Evolutionary conservation across 2,888 invertebrate genomes (phyloP), one percentile per base, ranked within the genome.

Genomic region (Bugulina stolonifera): DNA sequence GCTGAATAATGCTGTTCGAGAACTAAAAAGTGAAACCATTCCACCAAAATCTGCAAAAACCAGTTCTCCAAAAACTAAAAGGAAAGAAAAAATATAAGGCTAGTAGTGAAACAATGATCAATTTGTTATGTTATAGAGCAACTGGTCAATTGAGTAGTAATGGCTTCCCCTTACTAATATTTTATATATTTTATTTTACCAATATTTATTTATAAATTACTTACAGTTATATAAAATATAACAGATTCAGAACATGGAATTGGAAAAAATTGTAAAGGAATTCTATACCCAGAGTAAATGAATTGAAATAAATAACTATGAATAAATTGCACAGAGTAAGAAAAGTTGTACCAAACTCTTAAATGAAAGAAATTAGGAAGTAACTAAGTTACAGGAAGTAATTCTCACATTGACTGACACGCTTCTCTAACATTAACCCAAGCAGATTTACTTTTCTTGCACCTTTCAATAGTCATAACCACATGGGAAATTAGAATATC

Each of bases 401-500:
- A 55, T 55, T 27, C 2, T 32, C 32, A 70, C 54, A 70, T 52
- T 5, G 27, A 23, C 2, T 70, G 27, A 70, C 43, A 70, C 3
- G 70, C 43, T 54, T 70, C 5, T 29, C 32, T 70, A 43, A 70
- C 27, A 54, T 70, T n/a, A 2, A 14, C 43, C 70, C 70, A 70
- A 25, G 70, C 10, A 3, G 70, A 35, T n/a, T 32, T n/a, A n/a
- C 70, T 54, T 29, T 80, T 81, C 75, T 81, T 81, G 74, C 81
- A 80, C 74, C 79, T 78, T 73, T 81, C 81, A 18, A 81, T 82
- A 74, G 83, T 82, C 79, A 83, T 79, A 58, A 83, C 79, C 54
- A 83, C 82, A 74, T 82, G 82, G 73, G 82, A 83, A 32, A 81
- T 80, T 76, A 83, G 82, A 25, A 82, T 80, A 73, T 83, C 83